Percentiles rank a stretch among this genome's conserved stretches.
phyloP scores from a whole-genome alignment of 2,113 vertebrate genomes.

The Electrona antarctica region DNA sequence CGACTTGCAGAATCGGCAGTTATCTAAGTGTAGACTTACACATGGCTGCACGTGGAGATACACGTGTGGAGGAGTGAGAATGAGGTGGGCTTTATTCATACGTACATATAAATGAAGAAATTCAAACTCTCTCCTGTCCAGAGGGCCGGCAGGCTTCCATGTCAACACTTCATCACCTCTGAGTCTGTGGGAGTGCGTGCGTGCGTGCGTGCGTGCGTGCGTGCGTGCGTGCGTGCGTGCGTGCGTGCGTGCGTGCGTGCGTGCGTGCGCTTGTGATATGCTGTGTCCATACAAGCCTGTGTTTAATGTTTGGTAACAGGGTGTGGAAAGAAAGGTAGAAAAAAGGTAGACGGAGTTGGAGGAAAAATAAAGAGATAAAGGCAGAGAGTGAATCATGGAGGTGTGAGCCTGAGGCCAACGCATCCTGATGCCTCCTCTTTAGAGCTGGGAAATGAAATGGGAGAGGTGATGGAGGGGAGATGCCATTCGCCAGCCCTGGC shows the following conservation, averaged over 20 bases:
- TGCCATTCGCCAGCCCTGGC: conserved; percentile 55
- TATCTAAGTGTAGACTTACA: too few species aligned
- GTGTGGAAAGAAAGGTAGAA: not conserved
- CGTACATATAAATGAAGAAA: conserved; percentile 24
- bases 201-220: not conserved
- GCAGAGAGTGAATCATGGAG: conserved; percentile 30
- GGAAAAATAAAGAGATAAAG: not conserved
- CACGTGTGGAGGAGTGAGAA: conserved; percentile 11
- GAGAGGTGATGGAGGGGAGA: conserved; percentile 62
- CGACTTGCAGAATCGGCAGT: not conserved
- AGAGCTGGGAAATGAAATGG: conserved; percentile 67
- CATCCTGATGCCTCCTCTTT: conserved; percentile 66
- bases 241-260: too few species aligned
- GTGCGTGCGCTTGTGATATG: not conserved
- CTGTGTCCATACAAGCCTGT: conserved; percentile 8
- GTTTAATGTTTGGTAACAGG: conserved; percentile 44
- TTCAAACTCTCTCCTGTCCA: not conserved
- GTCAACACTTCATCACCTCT: not conserved
- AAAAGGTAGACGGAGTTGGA: not conserved
- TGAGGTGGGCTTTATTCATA: conserved; percentile 35
- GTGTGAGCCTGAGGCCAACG: conserved; percentile 56
- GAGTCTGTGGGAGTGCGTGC: too few species aligned
- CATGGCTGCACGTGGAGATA: too few species aligned
- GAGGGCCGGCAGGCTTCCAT: not conserved
- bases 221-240: not conserved